Base-by-base conservation (phyloP, 2,113 vertebrate species). In the Lutjanus erythropterus region DNA sequence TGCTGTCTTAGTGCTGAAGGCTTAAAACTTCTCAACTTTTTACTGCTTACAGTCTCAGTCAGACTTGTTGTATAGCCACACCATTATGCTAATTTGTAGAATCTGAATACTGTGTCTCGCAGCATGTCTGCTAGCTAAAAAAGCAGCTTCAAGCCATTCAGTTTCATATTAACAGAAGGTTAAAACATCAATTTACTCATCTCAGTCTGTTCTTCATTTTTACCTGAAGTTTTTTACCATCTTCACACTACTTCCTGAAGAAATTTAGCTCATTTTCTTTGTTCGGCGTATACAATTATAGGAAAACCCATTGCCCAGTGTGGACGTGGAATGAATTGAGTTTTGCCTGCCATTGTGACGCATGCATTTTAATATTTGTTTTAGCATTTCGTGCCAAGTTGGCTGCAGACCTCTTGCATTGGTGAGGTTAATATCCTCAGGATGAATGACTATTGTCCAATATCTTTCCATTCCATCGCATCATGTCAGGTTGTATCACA, bases 91-190 rank as follows among this genome's bases (percentile, higher is more conserved):
- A 85, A 88, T 88, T n/a, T 80, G 58, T 71, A 47, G 37, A 53
- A 76, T 74, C 67, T 58, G 56, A 78, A 44, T 82, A 71, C 68
- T 64, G 75, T 83, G 68, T 81, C 78, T 81, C 74, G 23, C 58
- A 81, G 76, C 59, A 27, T 58, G 19, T 76, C 85, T 80, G 52
- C 53, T 64, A 81, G 83, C 62, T 42, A 41, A 71, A 31, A 74
- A 52, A 58, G 41, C 44, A 52, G 67, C 74, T 58, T 71, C 55
- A 60, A 52, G 53, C 73, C 70, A 68, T 76, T 82, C 39, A 37
- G 55, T 83, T 83, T 84, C 50, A 71, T 71, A 80, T 88, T 81
- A 85, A 79, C 44, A 81, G 70, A 83, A 90, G 76, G 86, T 86
- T 80, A 75, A 84, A 88, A 80, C 46, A 65, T 62, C 50, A 49